phyloP scores from a whole-genome alignment of 1,140 invertebrate species.

The Brachionus rotundiformis region DNA sequence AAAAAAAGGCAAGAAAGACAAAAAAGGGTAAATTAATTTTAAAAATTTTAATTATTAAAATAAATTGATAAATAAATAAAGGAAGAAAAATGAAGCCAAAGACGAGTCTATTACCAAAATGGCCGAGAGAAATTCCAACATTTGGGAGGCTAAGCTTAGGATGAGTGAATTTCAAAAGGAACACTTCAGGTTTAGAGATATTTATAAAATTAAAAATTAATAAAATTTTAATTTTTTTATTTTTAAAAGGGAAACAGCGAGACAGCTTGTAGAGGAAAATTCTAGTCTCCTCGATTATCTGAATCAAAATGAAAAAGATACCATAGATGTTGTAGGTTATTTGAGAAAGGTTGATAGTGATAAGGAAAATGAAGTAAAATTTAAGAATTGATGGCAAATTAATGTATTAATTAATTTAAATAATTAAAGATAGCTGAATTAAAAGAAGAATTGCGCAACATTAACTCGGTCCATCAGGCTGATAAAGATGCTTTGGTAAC shows the following conservation, averaged over 20 bases:
- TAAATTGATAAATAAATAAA: slow-evolving; percentile 51
- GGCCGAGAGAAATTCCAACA: slow-evolving; percentile 59
- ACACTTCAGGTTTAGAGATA: slow-evolving; percentile 56
- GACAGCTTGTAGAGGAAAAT: slow-evolving; percentile 60
- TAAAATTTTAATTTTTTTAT: not conserved
- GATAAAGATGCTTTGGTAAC: slow-evolving; percentile 61
- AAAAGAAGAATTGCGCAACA: slow-evolving; percentile 27
- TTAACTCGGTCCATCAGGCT: slow-evolving; percentile 58
- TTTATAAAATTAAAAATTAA: not conserved
- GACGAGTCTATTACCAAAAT: slow-evolving; percentile 58
- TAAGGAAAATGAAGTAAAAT: slow-evolving; percentile 61
- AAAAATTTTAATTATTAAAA: not conserved
- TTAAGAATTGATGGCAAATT: no score
- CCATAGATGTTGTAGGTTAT: slow-evolving; percentile 64
- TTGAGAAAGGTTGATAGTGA: slow-evolving; percentile 62
- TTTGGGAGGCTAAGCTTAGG: slow-evolving; percentile 62
- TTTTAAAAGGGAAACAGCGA: slow-evolving; percentile 60
- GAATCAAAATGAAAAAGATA: slow-evolving; percentile 62
- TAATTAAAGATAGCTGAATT: not conserved
- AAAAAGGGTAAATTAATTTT: not conserved
- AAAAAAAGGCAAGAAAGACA: slow-evolving; percentile 22
- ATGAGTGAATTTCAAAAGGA: slow-evolving; percentile 58
- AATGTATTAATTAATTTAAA: no score
- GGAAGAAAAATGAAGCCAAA: slow-evolving; percentile 56
- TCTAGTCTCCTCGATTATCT: slow-evolving; percentile 60